Evolutionary conservation across 2,797 vertebrate genomes (phyloP).

Genomic region (Sitta carolinensis): DNA sequence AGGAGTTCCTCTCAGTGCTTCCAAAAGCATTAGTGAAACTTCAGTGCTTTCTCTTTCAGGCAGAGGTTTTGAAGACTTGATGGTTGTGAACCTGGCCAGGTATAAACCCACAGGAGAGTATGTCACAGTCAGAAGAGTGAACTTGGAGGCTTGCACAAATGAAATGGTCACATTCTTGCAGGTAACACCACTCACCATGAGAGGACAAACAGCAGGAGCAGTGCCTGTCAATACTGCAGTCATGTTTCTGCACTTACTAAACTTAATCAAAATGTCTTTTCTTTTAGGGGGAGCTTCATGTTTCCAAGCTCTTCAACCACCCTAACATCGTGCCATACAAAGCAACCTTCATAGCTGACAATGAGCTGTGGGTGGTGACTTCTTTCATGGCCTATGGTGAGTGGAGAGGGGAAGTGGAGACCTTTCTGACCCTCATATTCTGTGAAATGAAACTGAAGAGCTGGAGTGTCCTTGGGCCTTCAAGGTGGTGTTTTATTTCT

Average conservation of each 20-base stretch:
- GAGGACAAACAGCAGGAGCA: background rate
- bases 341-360: slow-evolving; percentile 94
- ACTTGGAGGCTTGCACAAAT: slow-evolving; percentile 94
- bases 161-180: slow-evolving; percentile 97
- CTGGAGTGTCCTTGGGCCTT: background rate
- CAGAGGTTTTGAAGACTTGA: slow-evolving; percentile 91
- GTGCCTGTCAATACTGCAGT: background rate
- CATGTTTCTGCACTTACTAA: background rate
- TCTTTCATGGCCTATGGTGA: slow-evolving; percentile 98
- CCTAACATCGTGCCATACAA: slow-evolving; percentile 93
- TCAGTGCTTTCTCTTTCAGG: slow-evolving; percentile 75
- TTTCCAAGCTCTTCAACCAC: slow-evolving; percentile 96
- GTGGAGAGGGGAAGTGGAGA: background rate
- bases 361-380: slow-evolving; percentile 96
- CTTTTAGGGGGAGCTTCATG: slow-evolving; percentile 90
- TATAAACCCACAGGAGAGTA: slow-evolving; percentile 90
- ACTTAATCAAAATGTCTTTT: background rate
- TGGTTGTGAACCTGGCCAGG: slow-evolving; percentile 92
- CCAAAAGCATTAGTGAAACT: background rate
- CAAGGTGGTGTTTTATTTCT: background rate
- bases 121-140: slow-evolving; percentile 90
- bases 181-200: slow-evolving; percentile 68
- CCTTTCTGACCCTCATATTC: background rate
- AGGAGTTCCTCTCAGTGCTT: background rate
- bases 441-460: background rate